phyloP scores from a whole-genome alignment of 2,888 invertebrate genomes.

The Seira sanloemensis region DNA sequence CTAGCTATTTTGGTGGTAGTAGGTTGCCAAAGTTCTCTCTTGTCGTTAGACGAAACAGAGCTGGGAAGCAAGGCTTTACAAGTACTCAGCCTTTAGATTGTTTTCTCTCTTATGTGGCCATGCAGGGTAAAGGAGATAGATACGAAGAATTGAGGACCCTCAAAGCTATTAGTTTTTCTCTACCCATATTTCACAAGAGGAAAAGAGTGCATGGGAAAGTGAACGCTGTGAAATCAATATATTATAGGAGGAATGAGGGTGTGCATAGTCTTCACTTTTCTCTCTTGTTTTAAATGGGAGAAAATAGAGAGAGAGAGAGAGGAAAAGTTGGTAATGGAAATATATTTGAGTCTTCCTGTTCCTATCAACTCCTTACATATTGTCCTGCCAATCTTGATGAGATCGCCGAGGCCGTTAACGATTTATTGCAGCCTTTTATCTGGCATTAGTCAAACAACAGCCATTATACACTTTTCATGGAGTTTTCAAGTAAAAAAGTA shows the following conservation, averaged over 20 bases:
- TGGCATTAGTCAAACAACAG: slow-evolving; percentile 62
- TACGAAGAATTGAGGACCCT: slow-evolving; percentile 59
- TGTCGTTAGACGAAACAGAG: slow-evolving; percentile 5
- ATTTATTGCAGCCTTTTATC: slow-evolving; percentile 57
- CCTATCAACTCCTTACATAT: slow-evolving; percentile 62
- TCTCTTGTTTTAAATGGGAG: slow-evolving; percentile 13
- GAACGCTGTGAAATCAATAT: slow-evolving; percentile 46
- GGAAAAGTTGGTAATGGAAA: slow-evolving; percentile 60
- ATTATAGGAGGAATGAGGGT: slow-evolving; percentile 18
- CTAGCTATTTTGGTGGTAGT: slow-evolving; percentile 11
- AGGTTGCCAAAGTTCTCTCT: slow-evolving; percentile 19
- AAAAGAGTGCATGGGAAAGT: slow-evolving; percentile 24
- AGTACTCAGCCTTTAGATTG: slow-evolving; percentile 31
- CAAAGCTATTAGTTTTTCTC: slow-evolving; percentile 60
- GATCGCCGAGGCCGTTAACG: slow-evolving; percentile 57
- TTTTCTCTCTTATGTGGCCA: slow-evolving; percentile 27
- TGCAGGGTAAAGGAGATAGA: slow-evolving; percentile 31
- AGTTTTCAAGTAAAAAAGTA: slow-evolving; percentile 34
- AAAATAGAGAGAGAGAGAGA: slow-evolving; percentile 17
- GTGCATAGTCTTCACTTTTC: slow-evolving; percentile 9
- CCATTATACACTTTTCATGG: slow-evolving; percentile 48
- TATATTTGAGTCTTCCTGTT: slow-evolving; percentile 59
- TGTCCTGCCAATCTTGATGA: slow-evolving; percentile 66
- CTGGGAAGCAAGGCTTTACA: slow-evolving; percentile 6
- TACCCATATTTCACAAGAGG: slow-evolving; percentile 58